phyloP scores from a whole-genome alignment of 2,888 invertebrate genomes.

The Pristionchus japonicus region DNA sequence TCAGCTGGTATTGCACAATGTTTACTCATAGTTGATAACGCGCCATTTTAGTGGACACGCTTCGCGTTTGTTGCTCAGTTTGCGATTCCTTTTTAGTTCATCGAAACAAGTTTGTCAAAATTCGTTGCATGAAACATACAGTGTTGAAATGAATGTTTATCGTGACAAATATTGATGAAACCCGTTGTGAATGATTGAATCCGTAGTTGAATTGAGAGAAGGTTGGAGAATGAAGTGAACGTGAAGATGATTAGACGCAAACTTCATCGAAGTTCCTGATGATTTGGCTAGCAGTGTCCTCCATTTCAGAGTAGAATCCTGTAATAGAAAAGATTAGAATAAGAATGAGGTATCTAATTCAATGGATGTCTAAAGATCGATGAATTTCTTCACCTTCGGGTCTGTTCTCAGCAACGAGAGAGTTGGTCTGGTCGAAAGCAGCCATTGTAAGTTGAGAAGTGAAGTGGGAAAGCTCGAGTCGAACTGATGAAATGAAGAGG shows the following conservation, averaged over 20 bases:
- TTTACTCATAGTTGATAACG: background rate
- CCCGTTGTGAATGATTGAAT: background rate
- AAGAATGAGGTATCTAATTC: background rate
- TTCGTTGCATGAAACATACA: background rate
- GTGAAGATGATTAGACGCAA: background rate
- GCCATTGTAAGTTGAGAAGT: background rate
- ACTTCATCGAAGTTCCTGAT: conserved; percentile 16
- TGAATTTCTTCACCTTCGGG: background rate
- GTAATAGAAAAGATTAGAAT: background rate
- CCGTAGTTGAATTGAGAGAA: conserved; percentile 9
- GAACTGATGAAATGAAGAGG: conserved; percentile 12
- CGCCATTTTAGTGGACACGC: background rate
- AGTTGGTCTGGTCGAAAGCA: background rate
- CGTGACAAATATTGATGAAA: background rate
- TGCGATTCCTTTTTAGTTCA: background rate
- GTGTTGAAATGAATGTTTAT: background rate
- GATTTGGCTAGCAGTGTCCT: background rate
- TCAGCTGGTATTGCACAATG: background rate
- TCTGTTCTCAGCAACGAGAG: conserved; percentile 8
- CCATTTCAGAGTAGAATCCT: conserved; percentile 24
- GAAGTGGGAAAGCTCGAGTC: background rate
- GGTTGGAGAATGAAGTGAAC: background rate
- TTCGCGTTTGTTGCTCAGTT: background rate
- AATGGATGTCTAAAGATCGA: background rate
- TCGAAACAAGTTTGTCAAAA: background rate